Evolutionary conservation across 2,113 vertebrate genomes (phyloP), one percentile per base, ranked within the genome.

Genomic region (Cepphus grylle): DNA sequence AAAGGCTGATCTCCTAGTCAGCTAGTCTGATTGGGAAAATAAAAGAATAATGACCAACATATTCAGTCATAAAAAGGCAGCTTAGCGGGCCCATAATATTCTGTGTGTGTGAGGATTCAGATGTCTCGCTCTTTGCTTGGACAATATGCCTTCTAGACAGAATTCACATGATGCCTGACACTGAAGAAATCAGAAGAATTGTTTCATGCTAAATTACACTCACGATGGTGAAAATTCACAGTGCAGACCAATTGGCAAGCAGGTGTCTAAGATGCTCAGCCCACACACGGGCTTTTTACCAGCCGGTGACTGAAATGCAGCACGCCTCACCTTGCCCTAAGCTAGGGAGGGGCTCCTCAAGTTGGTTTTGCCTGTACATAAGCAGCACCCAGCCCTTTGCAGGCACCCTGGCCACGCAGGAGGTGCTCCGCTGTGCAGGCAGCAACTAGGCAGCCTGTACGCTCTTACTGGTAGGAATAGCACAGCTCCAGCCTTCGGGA

Each of bases 31-130:
- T 30, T 19, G 15, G 30, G 56, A 80, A 95, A 92, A 93, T 72
- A 61, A 74, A 96, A 86, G 29, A 86, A 61, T 49, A 93, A 90
- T 53, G 45, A 88, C 30, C 69, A 73, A 65, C 42, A 22, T 69
- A 81, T 53, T 91, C 45, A 67, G 72, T 42, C 52, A 66, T 55
- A 85, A 91, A 92, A 95, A 97, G 58, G 66, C 77, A 90, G 53
- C 65, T 94, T 66, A 80, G 61, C 32, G 88, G 66, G 81, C 71
- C 82, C 6, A 27, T 32, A 83, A 38, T n/a, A 85, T 50, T 70
- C 67, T 13, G 30, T 11, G 0, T 12, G 53, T 40, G 25, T 59
- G 81, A 90, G 21, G 76, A 94, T 78, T 69, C 40, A 47, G 40
- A 45, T 45, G 86, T 94, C 71, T 77, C 2, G 0, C 22, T 77